Evolutionary conservation across 1,140 invertebrate genomes (phyloP).

Genomic region (Popillia japonica): DNA sequence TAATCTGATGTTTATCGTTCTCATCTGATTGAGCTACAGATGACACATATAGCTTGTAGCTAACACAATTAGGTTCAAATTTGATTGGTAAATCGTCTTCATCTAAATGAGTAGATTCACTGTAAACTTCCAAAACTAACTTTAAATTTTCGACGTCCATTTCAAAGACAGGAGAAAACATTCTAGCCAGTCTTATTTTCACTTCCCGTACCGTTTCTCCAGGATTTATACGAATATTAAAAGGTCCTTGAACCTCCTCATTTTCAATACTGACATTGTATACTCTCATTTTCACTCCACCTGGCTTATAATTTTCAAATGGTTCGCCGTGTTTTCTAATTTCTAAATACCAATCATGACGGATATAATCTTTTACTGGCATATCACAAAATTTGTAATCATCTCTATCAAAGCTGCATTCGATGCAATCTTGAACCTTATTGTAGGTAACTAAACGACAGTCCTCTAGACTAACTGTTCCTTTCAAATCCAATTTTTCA

Average conservation of each 20-base stretch:
- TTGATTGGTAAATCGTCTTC: constrained; percentile 57
- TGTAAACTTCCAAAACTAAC: constrained; percentile 63
- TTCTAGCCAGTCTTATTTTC: constrained; percentile 66
- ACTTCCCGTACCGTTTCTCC: constrained; percentile 69
- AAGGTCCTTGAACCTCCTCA: constrained; percentile 71
- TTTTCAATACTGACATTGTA: constrained; percentile 69
- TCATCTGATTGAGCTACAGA: constrained; percentile 53
- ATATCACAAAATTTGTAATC: constrained; percentile 65
- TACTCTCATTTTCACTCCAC: constrained; percentile 72
- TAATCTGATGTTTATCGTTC: constrained; percentile 54
- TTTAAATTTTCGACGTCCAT: constrained; percentile 62
- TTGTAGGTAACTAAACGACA: constrained; percentile 81
- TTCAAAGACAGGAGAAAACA: constrained; percentile 57
- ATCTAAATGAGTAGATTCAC: constrained; percentile 63
- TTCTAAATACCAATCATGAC: constrained; percentile 71
- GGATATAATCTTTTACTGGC: constrained; percentile 51
- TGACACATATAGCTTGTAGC: constrained; percentile 64
- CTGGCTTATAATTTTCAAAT: constrained; percentile 72
- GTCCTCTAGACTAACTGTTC: constrained; percentile 68
- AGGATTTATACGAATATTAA: constrained; percentile 68
- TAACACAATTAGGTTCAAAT: constrained; percentile 52
- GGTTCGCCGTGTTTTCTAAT: constrained; percentile 68
- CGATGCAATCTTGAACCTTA: constrained; percentile 71
- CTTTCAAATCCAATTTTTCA: constrained; percentile 68
- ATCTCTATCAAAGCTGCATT: constrained; percentile 74